Evolutionary conservation across 1,140 invertebrate species (phyloP).

Genomic region (Orius insidiosus): DNA sequence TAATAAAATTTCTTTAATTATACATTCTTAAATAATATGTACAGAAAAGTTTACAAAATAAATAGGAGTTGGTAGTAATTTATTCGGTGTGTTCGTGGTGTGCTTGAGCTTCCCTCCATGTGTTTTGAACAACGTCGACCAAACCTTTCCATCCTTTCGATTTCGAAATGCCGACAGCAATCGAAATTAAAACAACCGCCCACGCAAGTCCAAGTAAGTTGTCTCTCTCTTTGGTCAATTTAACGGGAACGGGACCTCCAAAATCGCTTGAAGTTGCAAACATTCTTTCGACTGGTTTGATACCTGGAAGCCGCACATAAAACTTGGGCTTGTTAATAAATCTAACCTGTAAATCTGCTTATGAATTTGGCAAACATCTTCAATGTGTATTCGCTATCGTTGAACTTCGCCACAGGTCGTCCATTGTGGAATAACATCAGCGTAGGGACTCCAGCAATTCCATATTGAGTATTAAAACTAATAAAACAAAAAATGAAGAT

Average conservation of each 20-base stretch:
- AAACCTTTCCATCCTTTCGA: constrained; percentile 61
- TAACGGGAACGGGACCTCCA: constrained; percentile 56
- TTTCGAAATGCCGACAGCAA: constrained; percentile 55
- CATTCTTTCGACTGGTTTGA: constrained; percentile 39
- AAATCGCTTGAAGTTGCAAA: constrained; percentile 62
- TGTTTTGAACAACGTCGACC: constrained; percentile 67
- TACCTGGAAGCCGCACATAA: constrained; percentile 27
- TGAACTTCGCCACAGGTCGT: constrained; percentile 68
- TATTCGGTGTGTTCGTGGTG: constrained; percentile 56
- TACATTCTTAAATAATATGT: too few relatives aligned
- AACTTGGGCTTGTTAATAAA: constrained; percentile 5
- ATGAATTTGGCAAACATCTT: constrained; percentile 69
- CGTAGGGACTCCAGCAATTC: constrained; percentile 84
- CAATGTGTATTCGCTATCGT: constrained; percentile 64
- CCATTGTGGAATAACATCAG: constrained; percentile 86
- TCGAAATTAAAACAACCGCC: constrained; percentile 65
- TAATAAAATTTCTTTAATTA: too few relatives aligned
- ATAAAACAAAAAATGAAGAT: constrained; percentile 17
- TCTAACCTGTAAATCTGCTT: constrained; percentile 51
- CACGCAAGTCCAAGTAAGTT: constrained; percentile 67
- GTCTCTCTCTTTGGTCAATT: constrained; percentile 54
- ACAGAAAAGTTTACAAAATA: too few relatives aligned
- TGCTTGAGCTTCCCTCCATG: constrained; percentile 78
- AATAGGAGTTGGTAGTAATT: not conserved
- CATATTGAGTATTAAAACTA: constrained; percentile 79